Evolutionary conservation across 2,113 vertebrate species (phyloP).

Genomic region (Nothobranchius kuhntae): DNA sequence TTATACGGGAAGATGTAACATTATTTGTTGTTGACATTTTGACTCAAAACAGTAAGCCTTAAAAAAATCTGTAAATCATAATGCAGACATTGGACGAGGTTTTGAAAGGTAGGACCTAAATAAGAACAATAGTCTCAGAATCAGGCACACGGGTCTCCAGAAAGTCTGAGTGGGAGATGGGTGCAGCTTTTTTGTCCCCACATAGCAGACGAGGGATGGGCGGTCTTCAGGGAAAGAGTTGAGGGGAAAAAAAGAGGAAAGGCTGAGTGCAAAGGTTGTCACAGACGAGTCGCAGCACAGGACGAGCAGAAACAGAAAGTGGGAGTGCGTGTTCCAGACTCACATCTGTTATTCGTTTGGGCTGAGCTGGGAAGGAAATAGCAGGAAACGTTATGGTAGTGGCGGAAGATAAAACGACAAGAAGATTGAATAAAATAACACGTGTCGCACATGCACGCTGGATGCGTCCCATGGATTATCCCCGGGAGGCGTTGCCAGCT

Average conservation of each 20-base stretch:
- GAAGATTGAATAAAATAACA: conserved; percentile 86
- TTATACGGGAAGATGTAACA: conserved; percentile 35
- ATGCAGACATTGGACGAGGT: background rate
- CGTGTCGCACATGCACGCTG: conserved; percentile 86
- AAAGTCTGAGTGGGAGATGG: conserved; percentile 50
- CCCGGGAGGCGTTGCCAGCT: conserved; percentile 62
- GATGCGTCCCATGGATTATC: conserved; percentile 84
- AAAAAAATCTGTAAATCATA: background rate
- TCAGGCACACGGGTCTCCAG: conserved; percentile 14
- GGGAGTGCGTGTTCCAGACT: conserved; percentile 82
- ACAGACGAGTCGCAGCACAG: conserved; percentile 65
- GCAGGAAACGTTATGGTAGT: conserved; percentile 95
- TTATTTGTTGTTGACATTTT: background rate
- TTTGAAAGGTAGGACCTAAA: background rate
- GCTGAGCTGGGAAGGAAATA: conserved; percentile 92
- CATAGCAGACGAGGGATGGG: conserved; percentile 72
- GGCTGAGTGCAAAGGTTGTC: conserved; percentile 88
- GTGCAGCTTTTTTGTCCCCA: conserved; percentile 62
- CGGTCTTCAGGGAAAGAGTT: conserved; percentile 53
- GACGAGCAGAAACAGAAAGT: conserved; percentile 79
- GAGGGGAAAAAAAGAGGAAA: conserved; percentile 27
- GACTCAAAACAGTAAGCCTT: background rate
- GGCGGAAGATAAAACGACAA: conserved; percentile 96
- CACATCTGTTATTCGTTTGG: conserved; percentile 99
- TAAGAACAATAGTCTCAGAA: conserved; percentile 29